Evolutionary conservation across 2,797 vertebrate genomes (phyloP), one percentile per base, ranked within the genome.

Genomic region (Propithecus deckenii): DNA sequence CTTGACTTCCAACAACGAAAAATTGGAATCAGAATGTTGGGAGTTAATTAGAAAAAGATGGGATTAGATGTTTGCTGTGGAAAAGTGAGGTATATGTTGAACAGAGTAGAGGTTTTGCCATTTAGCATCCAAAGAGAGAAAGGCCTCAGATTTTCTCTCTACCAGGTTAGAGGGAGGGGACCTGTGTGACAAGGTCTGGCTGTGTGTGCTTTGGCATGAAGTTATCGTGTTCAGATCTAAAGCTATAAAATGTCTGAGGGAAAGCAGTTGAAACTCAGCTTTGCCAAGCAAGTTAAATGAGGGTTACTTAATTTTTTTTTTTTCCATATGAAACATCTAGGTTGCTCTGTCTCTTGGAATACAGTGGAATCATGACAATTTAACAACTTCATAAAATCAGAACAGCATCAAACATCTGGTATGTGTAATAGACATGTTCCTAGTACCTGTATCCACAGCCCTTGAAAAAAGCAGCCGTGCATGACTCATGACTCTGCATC

Each of bases 31-130:
- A 78, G 43, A 76, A 69, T 65, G 12, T 96, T 81, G 32, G 38
- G 89, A 80, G 35, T 13, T 95, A 96, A 87, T 92, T 93, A 89
- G 80, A 80, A 96, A 93, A 97, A 95, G 86, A 88, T 89, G 61
- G 20, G 35, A 81, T 52, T 81, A 86, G 78, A 79, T 4, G 23
- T 86, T 94, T 65, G 78, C 0, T 83, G 38, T 92, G 35, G 91
- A 91, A 91, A 95, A 93, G 59, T 95, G 84, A 96, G 52, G 23
- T 76, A 84, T 83, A 65, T 52, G 65, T 72, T 43, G 59, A 96
- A 32, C 35, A 30, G 41, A 88, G 46, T 15, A 55, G 50, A 90
- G 25, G 41, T 65, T 87, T 78, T 76, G 94, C 76, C 35, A 11
- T 7, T 18, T 28, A 46, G 59, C 15, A 75, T 94, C 38, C 30